phyloP scores from a whole-genome alignment of 2,888 invertebrate species.

The Orchesella flavescens region DNA sequence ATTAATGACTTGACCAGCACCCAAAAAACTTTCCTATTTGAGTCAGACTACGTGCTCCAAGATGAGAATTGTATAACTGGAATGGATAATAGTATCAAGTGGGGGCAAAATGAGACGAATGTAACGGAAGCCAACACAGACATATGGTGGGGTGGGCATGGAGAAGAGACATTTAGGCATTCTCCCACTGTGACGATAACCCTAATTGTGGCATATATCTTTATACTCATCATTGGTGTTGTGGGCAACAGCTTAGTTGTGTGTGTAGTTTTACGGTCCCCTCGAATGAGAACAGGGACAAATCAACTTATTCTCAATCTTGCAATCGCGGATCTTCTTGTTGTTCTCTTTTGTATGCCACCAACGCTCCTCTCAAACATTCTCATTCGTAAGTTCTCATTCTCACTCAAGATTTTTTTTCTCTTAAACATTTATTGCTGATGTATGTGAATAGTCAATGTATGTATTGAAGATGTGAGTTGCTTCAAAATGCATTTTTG shows the following conservation, averaged over 20 bases:
- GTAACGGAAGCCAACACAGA: neutral
- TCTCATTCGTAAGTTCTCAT: slow-evolving; percentile 95
- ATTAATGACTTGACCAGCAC: neutral
- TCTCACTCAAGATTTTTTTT: slow-evolving; percentile 30
- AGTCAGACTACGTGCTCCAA: neutral
- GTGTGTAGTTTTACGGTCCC: slow-evolving; percentile 87
- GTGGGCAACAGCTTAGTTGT: slow-evolving; percentile 92
- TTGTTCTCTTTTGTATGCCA: slow-evolving; percentile 93
- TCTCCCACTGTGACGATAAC: slow-evolving; percentile 86
- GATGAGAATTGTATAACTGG: neutral
- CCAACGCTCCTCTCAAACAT: slow-evolving; percentile 96
- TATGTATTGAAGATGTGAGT: no score
- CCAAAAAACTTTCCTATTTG: neutral
- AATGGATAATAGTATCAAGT: neutral
- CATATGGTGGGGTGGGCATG: slow-evolving; percentile 24
- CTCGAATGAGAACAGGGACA: slow-evolving; percentile 90
- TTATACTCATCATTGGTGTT: slow-evolving; percentile 89
- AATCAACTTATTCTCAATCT: slow-evolving; percentile 96
- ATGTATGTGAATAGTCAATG: no score
- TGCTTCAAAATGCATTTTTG: neutral
- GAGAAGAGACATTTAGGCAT: slow-evolving; percentile 82
- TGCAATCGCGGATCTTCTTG: slow-evolving; percentile 94
- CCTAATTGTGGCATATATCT: slow-evolving; percentile 87
- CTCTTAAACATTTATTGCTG: neutral
- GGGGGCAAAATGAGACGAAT: slow-evolving; percentile 46